These are phyloP conservation scores for Campoplex capitator DNA, from an alignment of 2,888 invertebrate species.

Conservation along the genomic window DNA sequence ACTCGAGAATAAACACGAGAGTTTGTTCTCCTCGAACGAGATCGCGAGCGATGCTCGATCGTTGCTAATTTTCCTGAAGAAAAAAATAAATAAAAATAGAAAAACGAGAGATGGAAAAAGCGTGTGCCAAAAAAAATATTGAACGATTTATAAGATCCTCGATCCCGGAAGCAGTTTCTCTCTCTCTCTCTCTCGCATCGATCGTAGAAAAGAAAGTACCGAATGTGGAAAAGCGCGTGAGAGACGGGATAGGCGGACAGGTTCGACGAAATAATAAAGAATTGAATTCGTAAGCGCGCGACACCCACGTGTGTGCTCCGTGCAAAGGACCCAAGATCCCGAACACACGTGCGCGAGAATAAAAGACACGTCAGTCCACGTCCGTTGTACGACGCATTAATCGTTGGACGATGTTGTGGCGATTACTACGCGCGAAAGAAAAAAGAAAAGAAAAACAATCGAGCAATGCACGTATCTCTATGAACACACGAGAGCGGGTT, in stretches of 20 bases:
- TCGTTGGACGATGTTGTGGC: conserved; percentile 26
- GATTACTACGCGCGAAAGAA: conserved; percentile 11
- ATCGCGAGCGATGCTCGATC: not conserved
- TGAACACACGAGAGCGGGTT: not conserved
- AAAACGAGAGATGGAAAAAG: not conserved
- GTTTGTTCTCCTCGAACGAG: conserved; percentile 37
- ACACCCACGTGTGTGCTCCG: conserved; percentile 42
- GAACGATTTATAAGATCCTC: not conserved
- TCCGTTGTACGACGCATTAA: conserved; percentile 4
- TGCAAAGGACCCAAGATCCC: not conserved
- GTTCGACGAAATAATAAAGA: not conserved
- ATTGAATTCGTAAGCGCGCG: conserved; percentile 21
- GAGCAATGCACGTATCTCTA: not conserved
- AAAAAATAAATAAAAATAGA: not conserved
- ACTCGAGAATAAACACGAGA: conserved; percentile 56
- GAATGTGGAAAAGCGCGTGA: conserved; percentile 26
- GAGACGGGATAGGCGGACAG: not conserved
- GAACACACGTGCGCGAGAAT: not conserved
- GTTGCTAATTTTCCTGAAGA: not conserved
- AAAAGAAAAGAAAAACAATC: conserved; percentile 7
- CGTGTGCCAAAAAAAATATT: not conserved
- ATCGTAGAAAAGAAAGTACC: conserved; percentile 1
- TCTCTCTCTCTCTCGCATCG: no score
- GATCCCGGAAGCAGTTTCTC: not conserved
- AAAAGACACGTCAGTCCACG: conserved; percentile 5